Conservation (phyloP, 2,888 invertebrate genomes). For the Amphipoea oculea region DNA sequence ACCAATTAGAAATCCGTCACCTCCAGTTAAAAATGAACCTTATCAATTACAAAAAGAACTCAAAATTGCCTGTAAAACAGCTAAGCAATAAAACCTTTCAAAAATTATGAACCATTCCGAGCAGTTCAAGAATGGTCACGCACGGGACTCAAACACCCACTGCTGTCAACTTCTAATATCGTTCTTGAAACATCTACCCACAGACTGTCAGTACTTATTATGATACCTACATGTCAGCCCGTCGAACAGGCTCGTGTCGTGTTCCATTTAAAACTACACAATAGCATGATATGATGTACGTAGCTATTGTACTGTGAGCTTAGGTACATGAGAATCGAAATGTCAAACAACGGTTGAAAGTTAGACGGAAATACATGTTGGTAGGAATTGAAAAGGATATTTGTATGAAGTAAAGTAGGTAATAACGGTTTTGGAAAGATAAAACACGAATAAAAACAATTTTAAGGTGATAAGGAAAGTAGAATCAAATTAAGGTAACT, state of each 20-base stretch:
- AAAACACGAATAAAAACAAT: too few species aligned
- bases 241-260: conserved; percentile 58
- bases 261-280: conserved; percentile 66
- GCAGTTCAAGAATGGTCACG: conserved; percentile 53
- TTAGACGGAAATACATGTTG: background rate
- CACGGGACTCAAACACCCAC: conserved; percentile 60
- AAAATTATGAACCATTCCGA: conserved; percentile 16
- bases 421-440: too few species aligned
- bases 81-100: conserved; percentile 25
- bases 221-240: conserved; percentile 60
- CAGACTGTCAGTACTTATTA: conserved; percentile 63
- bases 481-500: background rate
- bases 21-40: conserved; percentile 26
- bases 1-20: conserved; percentile 19
- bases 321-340: conserved; percentile 41
- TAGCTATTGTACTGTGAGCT: conserved; percentile 27
- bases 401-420: background rate
- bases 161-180: conserved; percentile 55
- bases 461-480: too few species aligned
- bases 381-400: background rate
- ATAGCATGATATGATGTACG: conserved; percentile 43
- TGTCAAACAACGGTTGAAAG: conserved; percentile 33
- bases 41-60: conserved; percentile 20
- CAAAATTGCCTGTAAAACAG: conserved; percentile 15
- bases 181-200: conserved; percentile 59